Base-by-base conservation (phyloP, 2,113 vertebrate species). In the Hippocampus barbouri region DNA sequence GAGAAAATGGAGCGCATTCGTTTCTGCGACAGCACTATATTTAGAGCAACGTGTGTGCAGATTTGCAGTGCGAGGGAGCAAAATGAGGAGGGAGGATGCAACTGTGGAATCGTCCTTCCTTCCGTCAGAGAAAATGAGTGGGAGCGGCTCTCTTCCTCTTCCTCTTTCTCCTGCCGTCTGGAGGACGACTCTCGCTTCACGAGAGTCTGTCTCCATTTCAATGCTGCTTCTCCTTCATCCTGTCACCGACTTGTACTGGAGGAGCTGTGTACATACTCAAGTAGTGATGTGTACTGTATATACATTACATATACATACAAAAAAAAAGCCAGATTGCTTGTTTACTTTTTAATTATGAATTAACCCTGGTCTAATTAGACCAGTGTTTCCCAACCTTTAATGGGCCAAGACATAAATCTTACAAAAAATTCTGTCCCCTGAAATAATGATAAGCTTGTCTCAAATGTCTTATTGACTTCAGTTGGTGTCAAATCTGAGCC, bases 231-330 rank as follows among this genome's bases (percentile, higher is more conserved):
- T 51, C 18, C 8, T 70, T 74, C 72, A 80, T 70, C 47, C 6
- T 72, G 64, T 77, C 83, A 79, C 67, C 76, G 45, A 82, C 81
- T 70, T 56, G 73, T 78, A 70, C 78, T 72, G 0, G 73, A 78
- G 80, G 72, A 71, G 77, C 84, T 86, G 81, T 90, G 90, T 90
- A 91, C 84, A 90, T 87, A 90, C 63, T 65, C 40, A 23, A 65
- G 76, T 88, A 81, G 81, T 88, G 86, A 75, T 86, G 79, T 85
- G 88, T 41, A 43, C 14, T 38, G 34, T 38, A 38, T 38, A 64
- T n/a, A 34, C 47, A 51, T 4, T 34, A 18, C 12, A 61, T 34
- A 61, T 61, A 61, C 16, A 61, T 34, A 61, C 59, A 20, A 8
- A 11, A 16, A 25, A 45, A 76, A 85, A 82, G 77, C 81, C 82